Evolutionary conservation across 1,140 invertebrate genomes (phyloP), one percentile per base, ranked within the genome.

Genomic region (Bilobella aurantiaca): DNA sequence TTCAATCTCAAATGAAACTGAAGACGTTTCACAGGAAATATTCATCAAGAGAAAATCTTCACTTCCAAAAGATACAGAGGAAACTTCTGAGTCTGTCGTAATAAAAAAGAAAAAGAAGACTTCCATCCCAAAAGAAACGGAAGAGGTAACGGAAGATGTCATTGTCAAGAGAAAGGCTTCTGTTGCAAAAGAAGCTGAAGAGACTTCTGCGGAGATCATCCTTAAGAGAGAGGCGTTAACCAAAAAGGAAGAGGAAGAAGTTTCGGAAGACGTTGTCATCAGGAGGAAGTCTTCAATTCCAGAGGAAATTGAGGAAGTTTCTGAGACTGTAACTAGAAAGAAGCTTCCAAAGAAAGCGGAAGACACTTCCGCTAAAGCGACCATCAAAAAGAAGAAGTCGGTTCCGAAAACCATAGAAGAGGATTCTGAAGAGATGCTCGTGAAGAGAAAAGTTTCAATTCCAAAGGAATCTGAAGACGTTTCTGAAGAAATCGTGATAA

Each of bases 11-110:
- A 21, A 29, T n/a, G n/a, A 25, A 47, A 58, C 21, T 1, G 64
- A 61, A 18, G 62, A 63, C 28, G 25, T 63, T 32, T 23, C 31
- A 8, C 77, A 79, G 65, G 57, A 85, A n/a, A n/a, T n/a, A n/a
- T n/a, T n/a, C 30, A 23, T 53, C 3, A 53, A 53, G 28, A 12
- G 49, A 5, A 53, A 37, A 56, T 32, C 8, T 12, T 28, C 49
- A 14, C 14, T 53, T 23, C 49, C 49, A 14, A 53, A 53, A 23
- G 12, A 16, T 5, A 8, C 49, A 2, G 72, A 73, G 16, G 71
- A 73, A 18, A 66, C 66, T 1, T 59, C 66, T 2, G 73, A 73
- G 49, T 62, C 68, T 1, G 27, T 74, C 2, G 60, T 58, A 1
- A 61, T 74, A 28, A 74, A 73, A 23, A 69, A 59, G 29, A 57